Base-by-base conservation (phyloP, 37 sponge, comb jelly and placozoan species). In the Cliona cf. orientalis region DNA sequence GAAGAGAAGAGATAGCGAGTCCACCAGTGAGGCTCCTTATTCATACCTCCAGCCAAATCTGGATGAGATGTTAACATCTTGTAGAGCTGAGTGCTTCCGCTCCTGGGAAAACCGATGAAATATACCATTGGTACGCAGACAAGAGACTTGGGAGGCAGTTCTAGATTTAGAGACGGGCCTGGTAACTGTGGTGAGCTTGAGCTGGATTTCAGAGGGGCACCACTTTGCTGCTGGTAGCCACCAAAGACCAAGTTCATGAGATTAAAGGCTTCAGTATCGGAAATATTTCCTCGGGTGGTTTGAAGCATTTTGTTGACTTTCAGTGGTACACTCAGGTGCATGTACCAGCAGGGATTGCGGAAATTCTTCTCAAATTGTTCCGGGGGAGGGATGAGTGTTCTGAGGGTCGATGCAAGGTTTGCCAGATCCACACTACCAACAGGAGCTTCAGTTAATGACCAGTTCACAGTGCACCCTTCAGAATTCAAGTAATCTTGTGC, bases 11-110 rank as follows among this genome's bases (percentile, higher is more conserved):
- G 41, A 7, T 36, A 29, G 21, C 40, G 63, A 9, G 80, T 81
- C 82, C 82, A 86, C 87, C 87, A 91, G 33, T 80, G 81, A 25
- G 79, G 74, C 39, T 91, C 91, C 72, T 91, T 91, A 40, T 66
- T 75, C 42, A 32, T 72, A 12, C 78, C 78, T 7, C 62, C 55
- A 23, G 46, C 66, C 26, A 86, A 34, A 1, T 86, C 38, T 0
- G 81, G 87, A 40, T 86, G 81, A 1, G 29, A 5, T 0, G 39
- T 81, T 58, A 91, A 25, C 76, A 91, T 80, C 7, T 71, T 23
- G 66, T 86, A 85, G 17, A 91, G 59, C 68, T 70, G 76, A 21
- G 83, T 80, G 59, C 87, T 81, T 12, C 91, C 91, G 36, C 82
- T 81, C 38, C 82, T 81, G 37, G 91, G 87, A 64, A 86, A 91